Conservation (phyloP, 2,888 invertebrate genomes). For the Sacculina carcini region DNA sequence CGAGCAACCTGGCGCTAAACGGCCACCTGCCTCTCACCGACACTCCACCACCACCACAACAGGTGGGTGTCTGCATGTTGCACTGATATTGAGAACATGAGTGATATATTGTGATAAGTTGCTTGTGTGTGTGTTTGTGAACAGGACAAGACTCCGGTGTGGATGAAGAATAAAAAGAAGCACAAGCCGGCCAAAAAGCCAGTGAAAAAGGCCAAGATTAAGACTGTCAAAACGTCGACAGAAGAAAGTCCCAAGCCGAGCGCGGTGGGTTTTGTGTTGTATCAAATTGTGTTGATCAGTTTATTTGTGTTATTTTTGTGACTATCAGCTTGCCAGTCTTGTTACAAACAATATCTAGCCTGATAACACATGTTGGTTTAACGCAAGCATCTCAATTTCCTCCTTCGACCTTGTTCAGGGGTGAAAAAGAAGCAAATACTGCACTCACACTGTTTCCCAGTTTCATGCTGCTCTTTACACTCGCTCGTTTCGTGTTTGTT, state of each 20-base stretch:
- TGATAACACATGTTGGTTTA: too few relatives aligned
- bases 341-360: too few relatives aligned
- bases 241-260: neutral
- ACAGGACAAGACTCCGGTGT: constrained; percentile 15
- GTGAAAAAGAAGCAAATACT: too few relatives aligned
- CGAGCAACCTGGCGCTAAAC: neutral
- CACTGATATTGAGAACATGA: neutral
- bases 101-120: neutral
- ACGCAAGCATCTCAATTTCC: too few relatives aligned
- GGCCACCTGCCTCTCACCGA: neutral
- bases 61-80: neutral
- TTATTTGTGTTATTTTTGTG: too few relatives aligned
- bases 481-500: too few relatives aligned
- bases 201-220: constrained; percentile 14
- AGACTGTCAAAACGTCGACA: neutral
- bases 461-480: too few relatives aligned
- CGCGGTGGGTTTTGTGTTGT: too few relatives aligned
- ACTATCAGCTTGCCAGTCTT: too few relatives aligned
- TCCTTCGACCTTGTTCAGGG: too few relatives aligned
- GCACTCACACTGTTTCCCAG: too few relatives aligned
- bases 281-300: too few relatives aligned
- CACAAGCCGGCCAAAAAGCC: constrained; percentile 16
- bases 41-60: neutral
- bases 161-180: constrained; percentile 13
- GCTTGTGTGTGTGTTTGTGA: neutral